These are phyloP conservation scores for Cantharis flavilabris DNA, from an alignment of 2,888 invertebrate genomes.

Conservation along the genomic window DNA sequence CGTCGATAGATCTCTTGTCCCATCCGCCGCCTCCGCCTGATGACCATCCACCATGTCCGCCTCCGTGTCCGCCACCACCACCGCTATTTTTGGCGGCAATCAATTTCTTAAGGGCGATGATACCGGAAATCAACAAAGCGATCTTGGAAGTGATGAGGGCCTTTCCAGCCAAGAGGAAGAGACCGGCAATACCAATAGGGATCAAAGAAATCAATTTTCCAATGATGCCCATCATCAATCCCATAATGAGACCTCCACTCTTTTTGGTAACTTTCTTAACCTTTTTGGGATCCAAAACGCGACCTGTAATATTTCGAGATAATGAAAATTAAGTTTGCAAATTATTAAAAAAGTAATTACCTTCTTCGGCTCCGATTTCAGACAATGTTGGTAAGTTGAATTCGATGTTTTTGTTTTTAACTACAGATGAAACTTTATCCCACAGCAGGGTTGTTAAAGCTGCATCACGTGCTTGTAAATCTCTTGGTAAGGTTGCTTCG, in stretches of 20 bases:
- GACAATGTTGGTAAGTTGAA: conserved; percentile 75
- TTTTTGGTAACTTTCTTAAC: conserved; percentile 62
- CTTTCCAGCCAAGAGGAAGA: conserved; percentile 83
- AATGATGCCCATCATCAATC: conserved; percentile 87
- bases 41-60: conserved; percentile 35
- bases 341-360: conserved; percentile 53
- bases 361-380: conserved; percentile 77
- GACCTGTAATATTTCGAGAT: conserved; percentile 1
- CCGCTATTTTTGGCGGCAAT: conserved; percentile 69
- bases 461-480: conserved; percentile 68
- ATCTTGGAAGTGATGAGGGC: conserved; percentile 82
- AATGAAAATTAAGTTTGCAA: neutral
- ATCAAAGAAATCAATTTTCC: conserved; percentile 85
- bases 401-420: conserved; percentile 77
- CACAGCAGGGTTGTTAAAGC: conserved; percentile 71
- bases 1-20: conserved; percentile 70
- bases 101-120: conserved; percentile 82
- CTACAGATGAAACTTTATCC: conserved; percentile 71
- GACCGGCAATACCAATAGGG: conserved; percentile 77
- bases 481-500: conserved; percentile 70
- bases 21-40: conserved; percentile 63
- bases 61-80: conserved; percentile 54
- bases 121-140: conserved; percentile 78
- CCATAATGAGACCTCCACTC: conserved; percentile 77
- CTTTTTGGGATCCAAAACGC: conserved; percentile 47